Evolutionary conservation across 2,797 vertebrate species (phyloP).

Genomic region (Rhyacichthys aspro): DNA sequence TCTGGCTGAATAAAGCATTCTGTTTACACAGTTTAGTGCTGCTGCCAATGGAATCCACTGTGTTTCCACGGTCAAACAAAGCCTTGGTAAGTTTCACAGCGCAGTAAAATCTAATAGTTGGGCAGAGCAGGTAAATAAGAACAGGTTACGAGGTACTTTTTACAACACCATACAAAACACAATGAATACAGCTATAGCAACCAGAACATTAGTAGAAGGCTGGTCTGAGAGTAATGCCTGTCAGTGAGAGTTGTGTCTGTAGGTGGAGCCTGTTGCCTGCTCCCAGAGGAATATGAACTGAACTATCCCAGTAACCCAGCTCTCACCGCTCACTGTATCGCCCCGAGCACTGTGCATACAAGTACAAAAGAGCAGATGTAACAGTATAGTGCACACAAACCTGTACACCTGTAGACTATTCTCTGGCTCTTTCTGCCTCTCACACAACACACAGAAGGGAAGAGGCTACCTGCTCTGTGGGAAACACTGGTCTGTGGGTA

Average conservation of each 20-base stretch:
- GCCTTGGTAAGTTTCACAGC: constrained; percentile 36
- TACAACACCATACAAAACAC: constrained; percentile 5
- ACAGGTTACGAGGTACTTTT: constrained; percentile 21
- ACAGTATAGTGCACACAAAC: constrained; percentile 53
- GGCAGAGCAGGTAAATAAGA: constrained; percentile 39
- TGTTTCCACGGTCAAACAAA: constrained; percentile 46
- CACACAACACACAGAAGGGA: constrained; percentile 23
- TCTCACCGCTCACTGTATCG: constrained; percentile 40
- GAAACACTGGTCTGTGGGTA: background rate
- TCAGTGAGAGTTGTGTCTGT: constrained; percentile 14
- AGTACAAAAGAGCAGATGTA: constrained; percentile 63
- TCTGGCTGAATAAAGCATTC: constrained; percentile 38
- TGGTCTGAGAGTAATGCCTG: too few relatives aligned
- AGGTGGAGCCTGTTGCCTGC: constrained; percentile 21
- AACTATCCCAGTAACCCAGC: constrained; percentile 41
- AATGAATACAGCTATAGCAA: background rate
- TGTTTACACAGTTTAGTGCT: constrained; percentile 37
- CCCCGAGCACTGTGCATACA: constrained; percentile 32
- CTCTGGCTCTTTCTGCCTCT: constrained; percentile 39
- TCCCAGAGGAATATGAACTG: constrained; percentile 38
- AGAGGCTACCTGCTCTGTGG: background rate
- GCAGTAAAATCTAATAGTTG: constrained; percentile 52
- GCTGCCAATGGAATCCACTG: constrained; percentile 33
- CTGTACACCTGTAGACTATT: constrained; percentile 60
- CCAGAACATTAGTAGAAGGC: background rate